Conservation (phyloP, 92 coral and sea anemone species). For the Palythoa grandis region DNA sequence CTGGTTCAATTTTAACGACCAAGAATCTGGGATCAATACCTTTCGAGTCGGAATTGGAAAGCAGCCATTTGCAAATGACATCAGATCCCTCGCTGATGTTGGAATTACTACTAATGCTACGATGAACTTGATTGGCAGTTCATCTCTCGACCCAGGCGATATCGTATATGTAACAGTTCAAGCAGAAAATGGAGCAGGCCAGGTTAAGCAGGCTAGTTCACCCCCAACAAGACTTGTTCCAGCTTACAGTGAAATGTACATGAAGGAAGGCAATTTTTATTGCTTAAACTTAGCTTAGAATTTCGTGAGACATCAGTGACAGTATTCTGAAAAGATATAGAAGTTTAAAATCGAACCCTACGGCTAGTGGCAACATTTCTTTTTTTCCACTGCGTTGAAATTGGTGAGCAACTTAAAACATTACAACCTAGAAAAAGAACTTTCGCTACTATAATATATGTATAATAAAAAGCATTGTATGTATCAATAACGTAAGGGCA, state of each 20-base stretch:
- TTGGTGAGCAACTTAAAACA: too few relatives aligned
- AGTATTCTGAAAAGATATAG: background rate
- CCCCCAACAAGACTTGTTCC: conserved; percentile 82
- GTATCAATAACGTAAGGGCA: too few relatives aligned
- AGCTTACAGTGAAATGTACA: conserved; percentile 57
- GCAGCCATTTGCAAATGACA: conserved; percentile 55
- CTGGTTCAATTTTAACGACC: conserved; percentile 81
- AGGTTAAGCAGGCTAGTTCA: conserved; percentile 61
- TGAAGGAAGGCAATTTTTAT: conserved; percentile 70
- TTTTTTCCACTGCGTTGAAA: too few relatives aligned
- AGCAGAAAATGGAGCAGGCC: conserved; percentile 83
- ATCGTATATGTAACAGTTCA: conserved; percentile 75
- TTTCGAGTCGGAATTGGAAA: conserved; percentile 75
- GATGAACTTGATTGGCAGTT: conserved; percentile 49
- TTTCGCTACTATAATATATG: too few relatives aligned
- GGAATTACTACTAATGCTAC: conserved; percentile 61
- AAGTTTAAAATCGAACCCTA: background rate
- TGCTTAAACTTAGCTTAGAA: conserved; percentile 58
- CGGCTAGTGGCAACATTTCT: too few relatives aligned
- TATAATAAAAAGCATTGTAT: too few relatives aligned
- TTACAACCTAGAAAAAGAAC: too few relatives aligned
- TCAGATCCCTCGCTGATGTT: conserved; percentile 57
- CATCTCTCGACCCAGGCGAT: conserved; percentile 66
- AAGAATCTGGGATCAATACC: conserved; percentile 75
- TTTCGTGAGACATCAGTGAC: background rate